These are phyloP conservation scores for Hirtodrosophila confusa DNA, from an alignment of 2,888 invertebrate genomes.

Conservation along the genomic window DNA sequence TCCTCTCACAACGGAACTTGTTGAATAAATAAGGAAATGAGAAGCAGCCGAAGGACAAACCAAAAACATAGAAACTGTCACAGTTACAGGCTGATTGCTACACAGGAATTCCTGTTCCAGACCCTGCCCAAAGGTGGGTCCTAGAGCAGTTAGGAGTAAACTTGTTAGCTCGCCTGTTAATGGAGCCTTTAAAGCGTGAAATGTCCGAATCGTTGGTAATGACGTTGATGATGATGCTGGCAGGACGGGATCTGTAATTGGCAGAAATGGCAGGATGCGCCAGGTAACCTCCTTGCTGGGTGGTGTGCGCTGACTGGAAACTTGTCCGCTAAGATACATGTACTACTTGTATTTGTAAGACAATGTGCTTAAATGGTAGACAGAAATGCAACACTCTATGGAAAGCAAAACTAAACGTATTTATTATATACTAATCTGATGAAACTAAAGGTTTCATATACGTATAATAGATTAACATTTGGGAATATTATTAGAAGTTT, in stretches of 20 bases:
- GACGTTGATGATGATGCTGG: slow-evolving; percentile 12
- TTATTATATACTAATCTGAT: too few relatives aligned
- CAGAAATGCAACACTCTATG: too few relatives aligned
- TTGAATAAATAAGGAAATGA: slow-evolving; percentile 76
- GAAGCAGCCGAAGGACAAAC: slow-evolving; percentile 41
- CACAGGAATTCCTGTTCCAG: slow-evolving; percentile 60
- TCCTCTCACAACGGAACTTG: slow-evolving; percentile 60
- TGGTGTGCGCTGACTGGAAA: not conserved
- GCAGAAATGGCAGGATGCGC: slow-evolving; percentile 26
- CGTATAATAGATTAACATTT: too few relatives aligned
- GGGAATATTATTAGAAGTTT: too few relatives aligned
- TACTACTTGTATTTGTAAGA: too few relatives aligned
- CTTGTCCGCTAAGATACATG: too few relatives aligned
- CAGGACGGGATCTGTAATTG: slow-evolving; percentile 38
- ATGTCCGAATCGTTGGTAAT: slow-evolving; percentile 36
- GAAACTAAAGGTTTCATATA: too few relatives aligned
- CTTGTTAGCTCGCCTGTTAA: slow-evolving; percentile 47
- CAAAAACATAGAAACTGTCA: slow-evolving; percentile 56
- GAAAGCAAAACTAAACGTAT: too few relatives aligned
- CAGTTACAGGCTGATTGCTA: slow-evolving; percentile 62
- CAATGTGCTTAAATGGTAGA: too few relatives aligned
- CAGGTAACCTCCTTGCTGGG: slow-evolving; percentile 17
- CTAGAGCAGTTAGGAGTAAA: slow-evolving; percentile 15
- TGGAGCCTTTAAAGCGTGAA: slow-evolving; percentile 42
- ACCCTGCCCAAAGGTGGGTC: slow-evolving; percentile 1